Percentiles rank a stretch among this genome's conserved stretches.
Evolutionary conservation across 2,888 invertebrate species (phyloP).

Genomic region (Pogonocherus hispidulus): DNA sequence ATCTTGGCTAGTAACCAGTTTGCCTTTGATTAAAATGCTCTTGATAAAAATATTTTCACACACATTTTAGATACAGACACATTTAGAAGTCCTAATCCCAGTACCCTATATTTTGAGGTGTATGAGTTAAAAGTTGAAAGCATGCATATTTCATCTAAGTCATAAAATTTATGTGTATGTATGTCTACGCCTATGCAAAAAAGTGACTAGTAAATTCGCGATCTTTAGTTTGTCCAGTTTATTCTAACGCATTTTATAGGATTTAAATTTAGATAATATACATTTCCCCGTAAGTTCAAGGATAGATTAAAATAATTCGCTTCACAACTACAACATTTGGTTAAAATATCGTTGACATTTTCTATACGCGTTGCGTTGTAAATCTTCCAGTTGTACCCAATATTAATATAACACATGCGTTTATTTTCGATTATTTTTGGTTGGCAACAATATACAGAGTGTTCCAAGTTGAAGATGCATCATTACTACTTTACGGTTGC

Average conservation of each 20-base stretch:
- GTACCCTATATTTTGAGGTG: conserved; percentile 13
- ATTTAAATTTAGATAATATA: conserved; percentile 33
- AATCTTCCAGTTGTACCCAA: no score
- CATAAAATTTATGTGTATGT: conserved; percentile 27
- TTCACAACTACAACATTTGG: not conserved
- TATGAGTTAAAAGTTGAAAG: not conserved
- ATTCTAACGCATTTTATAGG: conserved; percentile 24
- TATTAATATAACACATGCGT: no score
- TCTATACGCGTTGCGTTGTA: not conserved
- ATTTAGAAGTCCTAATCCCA: not conserved
- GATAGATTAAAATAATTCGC: conserved; percentile 29
- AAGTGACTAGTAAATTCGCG: conserved; percentile 19
- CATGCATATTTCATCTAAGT: conserved; percentile 4
- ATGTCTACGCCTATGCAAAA: conserved; percentile 18
- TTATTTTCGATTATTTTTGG: no score
- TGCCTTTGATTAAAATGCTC: not conserved
- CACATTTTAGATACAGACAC: not conserved
- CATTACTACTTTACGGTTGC: no score
- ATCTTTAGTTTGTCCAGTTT: conserved; percentile 24
- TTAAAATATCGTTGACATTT: not conserved
- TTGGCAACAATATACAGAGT: no score
- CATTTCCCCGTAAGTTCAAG: conserved; percentile 36
- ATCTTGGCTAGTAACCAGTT: not conserved
- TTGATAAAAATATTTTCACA: not conserved
- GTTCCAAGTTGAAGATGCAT: no score